Base-by-base conservation (phyloP, 2,888 invertebrate genomes). In the Tupiocoris notatus region DNA sequence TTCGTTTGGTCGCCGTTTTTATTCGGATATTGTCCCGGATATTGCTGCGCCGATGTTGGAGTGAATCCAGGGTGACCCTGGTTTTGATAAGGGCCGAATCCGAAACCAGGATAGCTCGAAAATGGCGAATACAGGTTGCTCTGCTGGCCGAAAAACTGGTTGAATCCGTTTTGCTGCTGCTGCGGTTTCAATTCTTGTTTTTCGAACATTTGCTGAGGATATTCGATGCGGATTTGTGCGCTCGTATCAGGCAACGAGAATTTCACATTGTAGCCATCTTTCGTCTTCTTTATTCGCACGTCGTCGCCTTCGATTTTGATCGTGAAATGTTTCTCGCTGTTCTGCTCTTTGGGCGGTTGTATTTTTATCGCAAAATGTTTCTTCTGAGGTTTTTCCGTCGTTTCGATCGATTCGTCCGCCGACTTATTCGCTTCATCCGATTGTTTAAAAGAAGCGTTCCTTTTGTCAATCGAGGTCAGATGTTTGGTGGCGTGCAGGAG, bases 221-320 rank as follows among this genome's bases (percentile, higher is more conserved):
- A 71, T 65, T 78, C 77, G 12, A 78, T 78, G 7, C 75, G 75
- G 18, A 78, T 78, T 18, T 77, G 77, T 12, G 78, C 77, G 59
- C 75, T 77, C 9, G 75, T 57, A 58, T 78, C 78, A n/a, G 77
- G 77, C 7, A 68, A 57, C 20, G 68, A 71, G 20, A 78, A 75
- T 22, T 74, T 76, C 1, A 78, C 74, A 22, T 58, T 77, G 23
- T 78, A 78, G 16, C 75, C 75, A 18, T 77, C 66, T 24, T 74
- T 75, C 24, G 25, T 77, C 70, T 78, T 78, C 64, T 78, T 78
- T 65, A 78, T 70, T 61, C 75, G 24, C 2, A 78, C 77, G 18
- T 78, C 78, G 9, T 78, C 78, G 58, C 78, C 78, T 17, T 68
- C 75, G 17, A 78, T 78, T 75, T 56, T 78, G 6, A 78, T 62